Conservation (phyloP, 2,888 invertebrate genomes). For the Nomada hirtipes region DNA sequence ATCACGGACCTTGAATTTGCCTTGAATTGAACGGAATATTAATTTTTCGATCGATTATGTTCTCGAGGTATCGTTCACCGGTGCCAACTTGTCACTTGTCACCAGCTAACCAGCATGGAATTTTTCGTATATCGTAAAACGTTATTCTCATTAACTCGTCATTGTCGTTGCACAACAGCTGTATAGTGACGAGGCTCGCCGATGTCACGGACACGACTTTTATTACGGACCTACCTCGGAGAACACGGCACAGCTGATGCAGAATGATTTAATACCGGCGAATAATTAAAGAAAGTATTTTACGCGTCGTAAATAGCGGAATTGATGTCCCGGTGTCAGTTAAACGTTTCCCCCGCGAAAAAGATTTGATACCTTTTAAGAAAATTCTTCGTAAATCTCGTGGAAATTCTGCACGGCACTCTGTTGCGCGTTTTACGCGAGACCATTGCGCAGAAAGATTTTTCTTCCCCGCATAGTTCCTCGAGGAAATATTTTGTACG, state of each 20-base stretch:
- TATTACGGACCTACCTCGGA: constrained; percentile 51
- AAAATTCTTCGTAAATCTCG: constrained; percentile 13
- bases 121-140: constrained; percentile 48
- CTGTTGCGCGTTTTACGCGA: neutral
- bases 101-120: constrained; percentile 8
- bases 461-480: no score
- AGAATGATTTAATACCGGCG: constrained; percentile 53
- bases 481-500: neutral
- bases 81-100: constrained; percentile 9
- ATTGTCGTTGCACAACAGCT: constrained; percentile 55
- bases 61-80: neutral
- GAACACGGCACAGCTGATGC: constrained; percentile 39
- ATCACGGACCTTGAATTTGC: neutral
- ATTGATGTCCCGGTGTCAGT: constrained; percentile 9
- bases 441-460: no score
- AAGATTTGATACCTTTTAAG: constrained; percentile 2
- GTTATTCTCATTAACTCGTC: constrained; percentile 55
- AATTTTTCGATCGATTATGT: neutral
- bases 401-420: neutral
- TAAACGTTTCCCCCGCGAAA: neutral
- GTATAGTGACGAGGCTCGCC: constrained; percentile 46
- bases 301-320: constrained; percentile 56
- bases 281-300: constrained; percentile 60
- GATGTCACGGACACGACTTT: constrained; percentile 56
- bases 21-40: constrained; percentile 33